Percentiles rank a stretch among this genome's conserved stretches.
These are phyloP conservation scores for Diadophis punctatus DNA, from an alignment of 2,113 vertebrate species.

Conservation along the genomic window DNA sequence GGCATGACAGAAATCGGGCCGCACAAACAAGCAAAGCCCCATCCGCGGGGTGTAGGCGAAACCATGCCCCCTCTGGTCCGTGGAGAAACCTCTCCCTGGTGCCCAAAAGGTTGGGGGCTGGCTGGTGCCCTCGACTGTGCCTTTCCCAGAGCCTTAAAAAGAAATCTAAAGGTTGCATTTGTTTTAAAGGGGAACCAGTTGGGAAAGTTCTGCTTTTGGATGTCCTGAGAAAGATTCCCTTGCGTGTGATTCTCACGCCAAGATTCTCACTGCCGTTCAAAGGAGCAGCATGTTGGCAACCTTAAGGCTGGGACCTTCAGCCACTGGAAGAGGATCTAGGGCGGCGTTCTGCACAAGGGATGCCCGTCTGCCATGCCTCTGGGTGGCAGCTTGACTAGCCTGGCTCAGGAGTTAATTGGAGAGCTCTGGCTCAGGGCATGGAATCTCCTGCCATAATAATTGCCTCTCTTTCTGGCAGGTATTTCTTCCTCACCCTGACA, in stretches of 20 bases:
- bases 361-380: not conserved
- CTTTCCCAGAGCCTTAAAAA: not conserved
- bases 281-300: not conserved
- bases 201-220: not conserved
- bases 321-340: no score
- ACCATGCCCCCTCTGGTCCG: no score
- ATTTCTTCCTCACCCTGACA: not conserved
- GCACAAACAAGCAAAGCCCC: no score
- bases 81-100: no score
- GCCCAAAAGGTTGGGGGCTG: not conserved
- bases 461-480: not conserved
- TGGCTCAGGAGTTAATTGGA: not conserved
- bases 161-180: not conserved
- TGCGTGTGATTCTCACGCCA: not conserved
- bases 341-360: not conserved
- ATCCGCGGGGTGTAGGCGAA: no score
- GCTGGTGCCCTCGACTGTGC: not conserved
- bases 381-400: not conserved
- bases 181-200: not conserved
- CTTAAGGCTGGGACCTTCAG: no score
- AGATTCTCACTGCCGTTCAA: not conserved
- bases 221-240: not conserved
- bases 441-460: not conserved
- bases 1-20: no score
- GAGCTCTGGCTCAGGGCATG: not conserved